Base-by-base conservation (phyloP, 2,797 vertebrate species). In the Sphenopsis melanotis region DNA sequence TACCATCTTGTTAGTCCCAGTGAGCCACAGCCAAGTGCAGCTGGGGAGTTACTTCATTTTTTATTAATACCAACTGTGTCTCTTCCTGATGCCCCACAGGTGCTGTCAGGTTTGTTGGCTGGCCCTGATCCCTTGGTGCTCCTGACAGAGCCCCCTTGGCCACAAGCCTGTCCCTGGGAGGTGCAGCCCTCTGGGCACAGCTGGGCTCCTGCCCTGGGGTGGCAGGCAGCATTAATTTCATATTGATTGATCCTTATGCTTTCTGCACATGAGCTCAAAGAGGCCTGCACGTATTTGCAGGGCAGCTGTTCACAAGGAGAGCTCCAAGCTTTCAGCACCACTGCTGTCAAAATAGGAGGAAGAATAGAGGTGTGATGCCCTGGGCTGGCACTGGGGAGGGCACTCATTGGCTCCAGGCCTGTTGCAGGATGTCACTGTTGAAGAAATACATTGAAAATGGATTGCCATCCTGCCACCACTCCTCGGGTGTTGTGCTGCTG, bases 11-110 rank as follows among this genome's bases (percentile, higher is more conserved):
- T 74, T 84, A 64, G 44, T 74, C 81, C 57, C 64, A 42, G 2
- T 10, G 60, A 90, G 77, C 71, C 61, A 12, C 49, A 55, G 83
- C 71, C 83, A 89, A 86, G 81, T 3, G 5, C 71, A 77, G 37
- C 24, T 65, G 72, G 39, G 27, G 49, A 70, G 63, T 64, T 41
- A 24, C 4, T 76, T 87, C 46, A 71, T 78, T 70, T 83, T 89
- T 92, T 90, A 76, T 84, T 89, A 82, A 76, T 49, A 69, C 42
- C 55, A 83, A 76, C 70, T 89, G 46, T 86, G 63, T 56, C 63
- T 65, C 87, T 91, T 76, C 80, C 82, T 82, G 82, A 50, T 9
- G 1, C 61, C 65, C 61, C 52, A 22, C 69, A 78, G 84, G 74
- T 82, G 81, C 78, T 87, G 66, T 74, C 0, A 0, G 53, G 82